Percentiles rank a stretch among this genome's conserved stretches.
Conservation (phyloP, 2,113 vertebrate species). For the Dicentrarchus labrax region DNA sequence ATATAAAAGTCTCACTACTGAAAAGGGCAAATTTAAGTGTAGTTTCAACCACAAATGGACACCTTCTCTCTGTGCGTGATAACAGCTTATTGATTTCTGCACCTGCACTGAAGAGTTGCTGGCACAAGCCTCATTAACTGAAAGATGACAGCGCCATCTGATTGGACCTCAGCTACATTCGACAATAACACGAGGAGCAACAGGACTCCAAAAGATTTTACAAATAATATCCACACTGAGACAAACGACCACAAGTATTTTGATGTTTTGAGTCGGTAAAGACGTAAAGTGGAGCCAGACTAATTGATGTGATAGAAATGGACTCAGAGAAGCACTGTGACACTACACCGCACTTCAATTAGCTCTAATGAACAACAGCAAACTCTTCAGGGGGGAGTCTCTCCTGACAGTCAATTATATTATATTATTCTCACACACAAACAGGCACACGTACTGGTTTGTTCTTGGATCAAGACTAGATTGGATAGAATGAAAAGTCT, state of each 20-base stretch:
- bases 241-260: too few relatives aligned
- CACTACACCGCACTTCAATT: constrained; percentile 20
- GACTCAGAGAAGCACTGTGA: background rate
- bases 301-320: constrained; percentile 10
- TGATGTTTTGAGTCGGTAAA: background rate
- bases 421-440: background rate
- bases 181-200: background rate
- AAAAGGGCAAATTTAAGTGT: too few relatives aligned
- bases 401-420: background rate
- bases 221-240: background rate
- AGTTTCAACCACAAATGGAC: too few relatives aligned
- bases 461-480: background rate
- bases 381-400: background rate
- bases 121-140: background rate
- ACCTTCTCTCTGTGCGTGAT: too few relatives aligned
- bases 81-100: too few relatives aligned
- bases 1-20: too few relatives aligned
- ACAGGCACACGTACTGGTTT: background rate
- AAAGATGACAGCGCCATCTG: too few relatives aligned
- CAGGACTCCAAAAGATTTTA: too few relatives aligned
- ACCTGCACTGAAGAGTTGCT: background rate
- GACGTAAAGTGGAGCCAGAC: background rate
- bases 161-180: background rate
- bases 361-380: constrained; percentile 12
- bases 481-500: too few relatives aligned